Percentiles rank a stretch among this genome's conserved stretches.
Evolutionary conservation across 1,140 invertebrate genomes (phyloP).

Genomic region (Meloidogyne chitwoodi): DNA sequence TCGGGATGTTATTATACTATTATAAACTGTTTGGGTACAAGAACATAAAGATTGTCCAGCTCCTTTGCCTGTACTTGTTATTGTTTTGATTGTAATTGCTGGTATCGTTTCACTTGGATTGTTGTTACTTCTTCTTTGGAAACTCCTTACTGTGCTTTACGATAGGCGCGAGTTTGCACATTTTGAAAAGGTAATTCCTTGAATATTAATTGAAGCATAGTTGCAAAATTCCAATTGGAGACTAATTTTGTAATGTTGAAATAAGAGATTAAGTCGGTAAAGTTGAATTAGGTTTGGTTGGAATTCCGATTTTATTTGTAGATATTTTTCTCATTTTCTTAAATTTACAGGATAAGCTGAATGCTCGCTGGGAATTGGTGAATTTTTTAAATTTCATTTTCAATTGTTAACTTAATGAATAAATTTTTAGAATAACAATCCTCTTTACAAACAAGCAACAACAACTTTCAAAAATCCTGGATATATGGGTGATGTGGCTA

Average conservation of each 20-base stretch:
- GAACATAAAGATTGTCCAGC: conserved; percentile 59
- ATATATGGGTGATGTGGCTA: conserved; percentile 68
- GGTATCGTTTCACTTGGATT: conserved; percentile 83
- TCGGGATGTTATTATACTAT: neutral
- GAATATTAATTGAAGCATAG: conserved; percentile 86
- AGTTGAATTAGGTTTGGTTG: neutral
- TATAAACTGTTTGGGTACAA: conserved; percentile 53
- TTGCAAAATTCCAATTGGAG: neutral
- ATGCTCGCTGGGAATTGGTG: neutral
- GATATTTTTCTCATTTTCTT: neutral
- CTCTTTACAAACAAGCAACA: conserved; percentile 96
- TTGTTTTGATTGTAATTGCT: conserved; percentile 84
- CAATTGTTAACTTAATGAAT: conserved; percentile 37
- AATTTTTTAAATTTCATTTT: conserved; percentile 24
- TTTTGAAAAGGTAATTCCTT: conserved; percentile 89
- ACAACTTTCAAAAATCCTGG: conserved; percentile 97
- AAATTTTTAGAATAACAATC: conserved; percentile 82
- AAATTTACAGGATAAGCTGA: neutral
- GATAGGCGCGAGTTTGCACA: conserved; percentile 90
- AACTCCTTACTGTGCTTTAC: conserved; percentile 87
- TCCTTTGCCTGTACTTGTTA: conserved; percentile 41
- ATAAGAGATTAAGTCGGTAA: neutral
- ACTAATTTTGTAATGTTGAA: neutral
- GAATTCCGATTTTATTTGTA: neutral
- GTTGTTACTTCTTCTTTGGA: conserved; percentile 86